Evolutionary conservation across 2,113 vertebrate genomes (phyloP), one percentile per base, ranked within the genome.

Genomic region (Ivindomyrus marchei): DNA sequence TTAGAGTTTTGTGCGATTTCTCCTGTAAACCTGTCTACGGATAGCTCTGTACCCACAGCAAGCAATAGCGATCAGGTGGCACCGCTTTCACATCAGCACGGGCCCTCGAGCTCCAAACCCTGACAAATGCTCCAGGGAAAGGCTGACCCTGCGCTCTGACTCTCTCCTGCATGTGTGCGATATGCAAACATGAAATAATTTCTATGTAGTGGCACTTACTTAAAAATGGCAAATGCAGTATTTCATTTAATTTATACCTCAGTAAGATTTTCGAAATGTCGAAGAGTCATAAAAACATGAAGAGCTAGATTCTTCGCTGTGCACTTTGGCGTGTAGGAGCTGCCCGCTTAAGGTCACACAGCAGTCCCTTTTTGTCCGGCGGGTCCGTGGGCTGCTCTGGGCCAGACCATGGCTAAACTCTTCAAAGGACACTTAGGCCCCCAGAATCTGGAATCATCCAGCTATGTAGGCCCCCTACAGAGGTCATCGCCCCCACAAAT

Each of bases 401-500:
- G 13, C 4, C 31, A 80, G 36, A 80, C 36, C 74, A 39, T 39
- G 27, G 70, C 36, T 77, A 39, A 77, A 39, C 70, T 39, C 36
- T 77, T 77, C 70, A 77, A 77, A 77, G 70, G 31, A 77, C 31
- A 77, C 31, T 80, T 80, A 80, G 36, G 36, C 74, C 36, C 36
- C 74, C 36, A 17, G 74, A 80, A 80, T 80, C 74, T 80, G 74
- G 74, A 80, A 80, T 36, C 13, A 39, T 80, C 31, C 31, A 42
- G 36, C 74, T 80, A 42, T 80, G 36, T 42, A 8, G 74, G 2
- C 74, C 15, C 70, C 70, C 36, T 19, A 42, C 74, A 8, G 74
- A 80, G 31, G 74, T 80, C 74, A 80, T 80, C 74, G 36, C 74
- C 74, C 74, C 31, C 74, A 80, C 74, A 80, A 80, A 80, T 80